Conservation (phyloP, 2,797 vertebrate species). For the Ataeniobius toweri region DNA sequence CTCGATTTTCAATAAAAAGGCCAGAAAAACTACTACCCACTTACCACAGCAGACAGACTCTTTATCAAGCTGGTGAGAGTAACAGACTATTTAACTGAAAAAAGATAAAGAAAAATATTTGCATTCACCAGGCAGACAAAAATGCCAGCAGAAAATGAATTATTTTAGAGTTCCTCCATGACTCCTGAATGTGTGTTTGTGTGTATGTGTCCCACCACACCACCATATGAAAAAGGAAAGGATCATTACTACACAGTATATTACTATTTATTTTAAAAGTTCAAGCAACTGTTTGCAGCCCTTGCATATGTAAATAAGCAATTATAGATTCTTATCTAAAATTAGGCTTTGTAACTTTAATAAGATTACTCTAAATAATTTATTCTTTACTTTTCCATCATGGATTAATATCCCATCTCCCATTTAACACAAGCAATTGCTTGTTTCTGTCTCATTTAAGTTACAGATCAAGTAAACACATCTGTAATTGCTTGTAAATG, state of each 20-base stretch:
- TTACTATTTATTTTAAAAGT: neutral
- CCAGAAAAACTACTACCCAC: neutral
- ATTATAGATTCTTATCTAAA: conserved; percentile 24
- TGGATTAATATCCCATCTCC: conserved; percentile 9
- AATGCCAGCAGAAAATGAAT: neutral
- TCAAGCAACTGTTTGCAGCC: conserved; percentile 3
- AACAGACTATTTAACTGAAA: neutral
- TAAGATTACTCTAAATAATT: conserved; percentile 6
- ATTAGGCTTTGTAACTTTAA: conserved; percentile 17
- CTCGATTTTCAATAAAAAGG: too few species aligned
- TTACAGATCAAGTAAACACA: conserved; percentile 44
- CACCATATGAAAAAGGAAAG: neutral
- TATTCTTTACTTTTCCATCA: neutral
- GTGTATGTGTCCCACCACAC: neutral
- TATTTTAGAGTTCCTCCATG: neutral
- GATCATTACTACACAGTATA: neutral
- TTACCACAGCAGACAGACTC: neutral
- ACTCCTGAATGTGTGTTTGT: neutral
- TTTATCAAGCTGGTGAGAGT: neutral
- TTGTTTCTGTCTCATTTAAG: conserved; percentile 47
- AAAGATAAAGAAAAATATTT: neutral
- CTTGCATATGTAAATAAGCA: conserved; percentile 11
- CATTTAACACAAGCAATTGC: conserved; percentile 15
- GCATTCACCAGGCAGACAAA: neutral
- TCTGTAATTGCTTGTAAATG: conserved; percentile 38